Base-by-base conservation (phyloP, 2,888 invertebrate species). In the Synergus laeviventris region DNA sequence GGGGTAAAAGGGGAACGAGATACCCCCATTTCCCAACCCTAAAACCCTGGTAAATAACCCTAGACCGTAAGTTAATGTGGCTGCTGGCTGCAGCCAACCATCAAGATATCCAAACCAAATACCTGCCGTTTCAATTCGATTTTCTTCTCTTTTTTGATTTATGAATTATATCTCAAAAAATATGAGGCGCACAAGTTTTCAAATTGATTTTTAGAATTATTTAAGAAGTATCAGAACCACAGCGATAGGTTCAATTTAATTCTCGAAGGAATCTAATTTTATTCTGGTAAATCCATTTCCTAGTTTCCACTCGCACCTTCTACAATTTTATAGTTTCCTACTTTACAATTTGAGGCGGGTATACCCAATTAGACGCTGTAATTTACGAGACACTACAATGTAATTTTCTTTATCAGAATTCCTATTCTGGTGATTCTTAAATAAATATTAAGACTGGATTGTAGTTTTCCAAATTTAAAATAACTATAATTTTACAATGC, bases 1-100 rank as follows among this genome's bases (percentile, higher is more conserved):
- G 36, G 84, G 83, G 84, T 74, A 80, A 80, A 81, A 75, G 75
- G 78, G 80, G 80, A 81, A 66, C 79, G 78, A 78, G 81, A 82
- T 79, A 78, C 64, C 31, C 80, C 75, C 61, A 54, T 56, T 77
- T 76, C 77, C 73, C 74, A 54, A 74, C 60, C 78, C 18, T 54
- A 54, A 54, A 36, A 73, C 75, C 74, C 77, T 79, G 79, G 81
- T 84, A 84, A 86, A 84, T 84, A 85, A 86, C 80, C 82, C 80
- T 81, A 75, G 81, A 79, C 75, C 81, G 76, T 79, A 81, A 84
- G 81, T 79, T 79, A 81, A 82, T 83, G 83, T 79, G 73, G 49
- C 5, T 70, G 7, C 70, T 70, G 70, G 70, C 31, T 59, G 45
- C 38, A 45, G 49, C 62, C n/a, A 60, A 76, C 66, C 62, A 24